Base-by-base conservation (phyloP, 2,888 invertebrate species). In the Microctonus aethiopoides region DNA sequence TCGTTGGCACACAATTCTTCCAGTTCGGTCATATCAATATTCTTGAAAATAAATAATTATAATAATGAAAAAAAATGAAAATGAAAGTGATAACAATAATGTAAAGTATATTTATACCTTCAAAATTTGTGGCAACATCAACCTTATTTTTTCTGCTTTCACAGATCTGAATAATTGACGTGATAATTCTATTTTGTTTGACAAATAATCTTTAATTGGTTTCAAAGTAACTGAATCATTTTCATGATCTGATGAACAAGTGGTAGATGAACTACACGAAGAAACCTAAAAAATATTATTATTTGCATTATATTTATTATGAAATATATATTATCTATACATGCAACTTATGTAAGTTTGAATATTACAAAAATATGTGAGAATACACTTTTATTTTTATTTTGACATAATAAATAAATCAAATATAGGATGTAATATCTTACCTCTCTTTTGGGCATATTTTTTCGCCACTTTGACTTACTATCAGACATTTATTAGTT, bases 221-320 rank as follows among this genome's bases (percentile, higher is more conserved):
- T 86, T 86, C 6, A 85, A 78, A 76, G 83, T 81, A 57, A 78
- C 73, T 13, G 78, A 76, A 11, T 78, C 79, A 74, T 84, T 84
- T 11, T 85, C 84, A 20, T 84, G 85, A 0, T 83, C 84, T 9
- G 83, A 79, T 24, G 78, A 82, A 3, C 85, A 84, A 65, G 81
- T 91, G 89, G 91, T 89, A 89, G 76, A 70, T 24, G 75, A 77
- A 65, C 76, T 76, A 66, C 76, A 79, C 0, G 59, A 71, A 6
- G 75, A 75, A 32, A 65, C 71, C 65, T 76, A 75, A 60, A 61
- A 20, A 24, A 61, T 10, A 16, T 16, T 34, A 32, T 16, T 1
- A 16, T 57, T 7, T 9, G 34, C 57, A 57, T 32, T 26, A 57
- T 24, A 26, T 22, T 24, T 26, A 29, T 57, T 32, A 20, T 52